Base-by-base conservation (phyloP, 23 tunicate genomes). In the Botrylloides violaceus region DNA sequence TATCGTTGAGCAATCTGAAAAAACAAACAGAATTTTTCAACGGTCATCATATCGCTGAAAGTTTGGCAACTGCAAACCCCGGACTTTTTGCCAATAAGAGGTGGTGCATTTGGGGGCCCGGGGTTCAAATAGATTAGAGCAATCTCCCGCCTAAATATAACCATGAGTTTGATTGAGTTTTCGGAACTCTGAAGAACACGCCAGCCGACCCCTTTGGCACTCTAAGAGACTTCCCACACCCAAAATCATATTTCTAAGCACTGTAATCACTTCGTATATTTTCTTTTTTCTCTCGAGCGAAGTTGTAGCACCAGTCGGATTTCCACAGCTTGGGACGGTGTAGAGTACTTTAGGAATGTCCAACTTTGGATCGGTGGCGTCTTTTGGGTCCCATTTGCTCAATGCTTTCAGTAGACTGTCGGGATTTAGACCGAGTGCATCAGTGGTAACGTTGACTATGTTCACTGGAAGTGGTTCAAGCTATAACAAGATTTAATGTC, bases 281-380 rank as follows among this genome's bases (percentile, higher is more conserved):
- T 79, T 81, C 57, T 78, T 57, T 53, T 86, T 86, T 65, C 98
- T 65, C 63, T 81, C 78, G 28, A 77, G 21, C 37, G 77, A 81
- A 7, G 82, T 61, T 4, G 89, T 48, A 4, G 86, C 87, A 18
- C 98, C 98, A 48, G 98, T 93, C 12, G 98, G 98, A 38, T 93
- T 93, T 12, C 98, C 85, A 58, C 98, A 68, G 53, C 50, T 81
- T 4, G 98, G 94, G 32, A 93, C 73, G 1, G 98, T 93, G 74
- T 84, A 84, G 6, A 93, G 21, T 0, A 77, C 84, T 77, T 86
- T 86, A 0, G 91, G 92, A 3, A 80, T 84, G 27, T 71, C 71
- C 2, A 86, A 84, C 2, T 76, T 29, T 28, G 81, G 61, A 62
- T 79, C 49, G 6, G 34, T 19, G 4, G 80, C 80, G 50, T 83